Percentiles rank a stretch among this genome's conserved stretches.
These are phyloP conservation scores for Trichomalopsis sarcophagae DNA, from an alignment of 1,140 invertebrate genomes.

Conservation along the genomic window DNA sequence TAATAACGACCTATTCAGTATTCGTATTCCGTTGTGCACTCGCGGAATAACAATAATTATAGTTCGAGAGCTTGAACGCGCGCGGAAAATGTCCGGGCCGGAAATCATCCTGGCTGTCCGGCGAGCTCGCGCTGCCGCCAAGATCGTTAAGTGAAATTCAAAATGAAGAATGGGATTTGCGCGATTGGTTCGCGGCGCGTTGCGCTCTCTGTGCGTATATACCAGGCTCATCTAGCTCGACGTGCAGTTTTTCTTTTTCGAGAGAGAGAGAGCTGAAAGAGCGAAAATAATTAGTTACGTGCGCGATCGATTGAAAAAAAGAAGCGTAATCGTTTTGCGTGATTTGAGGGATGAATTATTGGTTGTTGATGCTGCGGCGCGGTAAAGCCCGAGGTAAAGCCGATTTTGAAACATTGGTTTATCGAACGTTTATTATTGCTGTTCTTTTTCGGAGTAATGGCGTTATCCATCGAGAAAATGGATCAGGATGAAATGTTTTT, in stretches of 20 bases:
- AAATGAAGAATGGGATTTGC: conserved; percentile 35
- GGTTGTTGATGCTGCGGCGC: background rate
- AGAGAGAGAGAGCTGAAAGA: background rate
- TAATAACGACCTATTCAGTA: conserved; percentile 51
- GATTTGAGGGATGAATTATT: background rate
- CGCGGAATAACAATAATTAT: conserved; percentile 45
- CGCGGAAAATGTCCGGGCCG: conserved; percentile 16
- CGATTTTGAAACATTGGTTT: no score
- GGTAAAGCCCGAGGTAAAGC: background rate
- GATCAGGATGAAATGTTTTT: no score
- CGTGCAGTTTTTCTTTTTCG: background rate
- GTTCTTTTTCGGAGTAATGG: no score
- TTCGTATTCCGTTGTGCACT: conserved; percentile 15
- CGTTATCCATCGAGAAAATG: no score
- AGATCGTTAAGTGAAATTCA: conserved; percentile 38
- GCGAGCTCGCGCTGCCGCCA: background rate
- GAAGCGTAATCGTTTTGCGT: background rate
- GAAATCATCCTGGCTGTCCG: conserved; percentile 3
- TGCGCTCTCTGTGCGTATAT: background rate
- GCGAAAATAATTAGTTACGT: conserved; percentile 12
- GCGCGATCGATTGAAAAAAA: background rate
- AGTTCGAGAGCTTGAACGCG: background rate
- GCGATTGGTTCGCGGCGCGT: background rate
- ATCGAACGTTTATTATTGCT: background rate
- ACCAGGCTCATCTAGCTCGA: background rate